A percentile compares a stretch with the other conserved stretches of the same genome.
Conservation (phyloP, 2,113 vertebrate genomes). For the Otis tarda region DNA sequence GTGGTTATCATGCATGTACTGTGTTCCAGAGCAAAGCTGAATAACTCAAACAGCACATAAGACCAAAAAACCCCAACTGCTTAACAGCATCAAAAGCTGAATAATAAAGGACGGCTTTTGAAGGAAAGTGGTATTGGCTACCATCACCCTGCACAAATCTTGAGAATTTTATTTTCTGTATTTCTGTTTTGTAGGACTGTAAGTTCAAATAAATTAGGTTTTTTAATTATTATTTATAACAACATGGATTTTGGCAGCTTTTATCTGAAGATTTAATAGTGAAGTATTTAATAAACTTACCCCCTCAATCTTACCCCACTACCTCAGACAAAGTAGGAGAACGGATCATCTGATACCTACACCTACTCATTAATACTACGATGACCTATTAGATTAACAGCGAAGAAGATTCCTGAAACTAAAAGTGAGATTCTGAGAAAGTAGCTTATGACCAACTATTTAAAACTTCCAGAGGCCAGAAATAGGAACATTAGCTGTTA, state of each 20-base stretch:
- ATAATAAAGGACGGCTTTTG: not conserved
- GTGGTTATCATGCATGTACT: not conserved
- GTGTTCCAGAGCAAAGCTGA: not conserved
- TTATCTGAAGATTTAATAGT: not conserved
- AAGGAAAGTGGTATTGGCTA: not conserved
- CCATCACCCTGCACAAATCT: not conserved
- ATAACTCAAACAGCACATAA: not conserved
- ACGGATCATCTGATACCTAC: not conserved
- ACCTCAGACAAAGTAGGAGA: not conserved
- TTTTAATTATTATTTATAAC: not conserved
- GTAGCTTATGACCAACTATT: not conserved
- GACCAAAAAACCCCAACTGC: not conserved
- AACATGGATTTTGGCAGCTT: not conserved
- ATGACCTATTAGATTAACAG: not conserved
- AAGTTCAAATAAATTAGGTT: not conserved
- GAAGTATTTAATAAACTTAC: not conserved
- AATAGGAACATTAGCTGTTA: not conserved
- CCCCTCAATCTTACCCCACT: not conserved
- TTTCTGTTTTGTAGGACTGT: not conserved
- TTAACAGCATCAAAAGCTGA: not conserved
- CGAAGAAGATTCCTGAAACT: not conserved
- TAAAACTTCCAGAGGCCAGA: not conserved
- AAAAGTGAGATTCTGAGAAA: not conserved
- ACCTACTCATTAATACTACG: not conserved
- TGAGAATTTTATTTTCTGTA: not conserved